Evolutionary conservation across 2,797 vertebrate genomes (phyloP), one percentile per base, ranked within the genome.

Genomic region (Sebastes taczanowskii): DNA sequence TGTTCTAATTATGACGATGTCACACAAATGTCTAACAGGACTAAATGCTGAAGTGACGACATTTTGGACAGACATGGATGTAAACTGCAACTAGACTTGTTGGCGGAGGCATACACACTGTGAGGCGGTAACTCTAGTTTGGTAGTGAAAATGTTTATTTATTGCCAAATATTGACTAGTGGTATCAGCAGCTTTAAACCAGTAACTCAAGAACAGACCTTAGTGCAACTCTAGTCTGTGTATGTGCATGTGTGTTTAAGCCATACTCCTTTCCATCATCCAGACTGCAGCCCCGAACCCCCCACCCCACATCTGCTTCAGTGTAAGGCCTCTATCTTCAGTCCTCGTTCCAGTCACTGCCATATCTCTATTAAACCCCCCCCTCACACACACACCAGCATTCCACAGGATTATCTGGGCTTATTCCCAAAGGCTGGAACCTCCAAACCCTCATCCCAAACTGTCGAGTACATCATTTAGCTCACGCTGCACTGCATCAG

Each of bases 341-440:
- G 64, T 63, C 72, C 55, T 72, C 34, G 18, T 83, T 85, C 70
- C 78, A 87, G 83, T 61, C 77, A 55, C 71, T 70, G 78, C 76
- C 71, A 74, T 86, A 87, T 80, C 84, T 77, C 38, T 60, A 59
- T 80, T 62, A 77, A 42, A 20, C 35, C 71, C 8, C 23, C 7
- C 27, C 8, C 22, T 5, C 22, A 34, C 73, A 80, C 71, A 35
- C 55, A 46, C 65, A 70, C 34, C 69, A 77, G 82, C 83, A 88
- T 73, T 80, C 73, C 60, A 72, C 64, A 74, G 83, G 86, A 92
- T 93, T 91, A 91, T 87, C 86, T 69, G 9, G 82, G 83, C 75
- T 89, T 89, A 88, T 88, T 89, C 86, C 87, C 61, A 1, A 78
- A 80, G 72, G 74, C 82, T 82, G 53, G 82, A 90, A 75, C 73